Base-by-base conservation (phyloP, 2,797 vertebrate genomes). In the Arrhamphus sclerolepis region DNA sequence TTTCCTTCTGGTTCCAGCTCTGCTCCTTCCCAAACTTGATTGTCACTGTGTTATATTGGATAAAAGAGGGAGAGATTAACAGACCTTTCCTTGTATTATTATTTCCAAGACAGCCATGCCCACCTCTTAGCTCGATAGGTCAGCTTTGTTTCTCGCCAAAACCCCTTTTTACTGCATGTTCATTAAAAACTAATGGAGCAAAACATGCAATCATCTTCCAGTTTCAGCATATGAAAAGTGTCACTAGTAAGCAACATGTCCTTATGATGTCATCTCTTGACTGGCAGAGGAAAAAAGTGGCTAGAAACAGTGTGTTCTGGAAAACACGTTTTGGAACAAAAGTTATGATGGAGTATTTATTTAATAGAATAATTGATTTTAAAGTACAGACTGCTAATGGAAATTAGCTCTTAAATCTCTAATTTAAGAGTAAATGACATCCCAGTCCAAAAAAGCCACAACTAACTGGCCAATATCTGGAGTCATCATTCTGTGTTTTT, bases 401-500 rank as follows among this genome's bases (percentile, higher is more conserved):
- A 38, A 39, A 48, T 46, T 8, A 46, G 5, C 0, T 14, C 7
- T 21, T 40, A 1, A 49, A 7, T 49, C 21, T 49, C 21, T 19
- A 0, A 49, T 14, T n/a, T 43, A 20, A 49, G 31, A 34, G 34
- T 10, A 5, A 51, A 31, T 28, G 20, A 20, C 7, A 9, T 46
- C 38, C 8, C 22, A 14, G 46, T 47, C 24, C 28, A 7, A 59
- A 18, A 34, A 48, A 0, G 0, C 46, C 11, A 63, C 20, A 4
- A 48, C 24, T 26, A 26, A 19, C 4, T 41, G 56, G 26, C 21
- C 46, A 24, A 21, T 24, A 34, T 7, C 46, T 29, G 47, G 10
- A 14, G 6, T 51, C 18, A 34, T 62, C 56, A 40, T 46, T 41
- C 29, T 29, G 6, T 61, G 11, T 52, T 60, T 71, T 19, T 56